Percentiles rank a stretch among this genome's conserved stretches.
These are phyloP conservation scores for Darevskia mixta DNA, from an alignment of 2,797 vertebrate species.

Conservation along the genomic window DNA sequence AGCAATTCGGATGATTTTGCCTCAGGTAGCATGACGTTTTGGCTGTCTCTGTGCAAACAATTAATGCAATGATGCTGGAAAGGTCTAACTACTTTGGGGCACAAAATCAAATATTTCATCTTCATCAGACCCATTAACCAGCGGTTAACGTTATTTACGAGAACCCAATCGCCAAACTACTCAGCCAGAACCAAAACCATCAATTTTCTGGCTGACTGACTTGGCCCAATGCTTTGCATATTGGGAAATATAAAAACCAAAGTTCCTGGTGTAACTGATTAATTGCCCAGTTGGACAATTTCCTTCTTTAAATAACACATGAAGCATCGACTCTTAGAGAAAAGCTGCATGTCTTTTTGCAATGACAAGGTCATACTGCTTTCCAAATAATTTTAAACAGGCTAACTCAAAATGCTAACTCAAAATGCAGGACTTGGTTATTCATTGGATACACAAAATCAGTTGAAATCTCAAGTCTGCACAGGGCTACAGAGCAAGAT, in stretches of 20 bases:
- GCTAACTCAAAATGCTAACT: conserved; percentile 10
- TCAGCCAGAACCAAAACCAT: not conserved
- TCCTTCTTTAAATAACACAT: not conserved
- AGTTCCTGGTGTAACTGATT: not conserved
- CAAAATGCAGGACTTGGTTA: not conserved
- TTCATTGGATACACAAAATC: not conserved
- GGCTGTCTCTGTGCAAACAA: not conserved
- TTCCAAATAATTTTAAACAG: not conserved
- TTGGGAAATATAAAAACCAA: not conserved
- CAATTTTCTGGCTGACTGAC: not conserved
- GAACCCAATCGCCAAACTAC: not conserved
- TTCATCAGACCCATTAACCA: not conserved
- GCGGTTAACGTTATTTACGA: not conserved
- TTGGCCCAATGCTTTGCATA: not conserved
- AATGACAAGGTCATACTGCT: not conserved
- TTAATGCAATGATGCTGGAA: not conserved
- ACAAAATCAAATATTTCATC: not conserved
- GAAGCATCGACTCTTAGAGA: not conserved
- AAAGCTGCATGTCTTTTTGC: not conserved
- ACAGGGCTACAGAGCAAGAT: not conserved
- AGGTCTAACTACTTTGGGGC: not conserved
- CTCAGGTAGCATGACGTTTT: not conserved
- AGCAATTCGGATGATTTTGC: not conserved
- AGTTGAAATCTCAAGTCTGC: not conserved
- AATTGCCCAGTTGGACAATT: conserved; percentile 2